A percentile compares a stretch with the other conserved stretches of the same genome.
These are phyloP conservation scores for Oegoconia quadripuncta DNA, from an alignment of 2,888 invertebrate species.

Conservation along the genomic window DNA sequence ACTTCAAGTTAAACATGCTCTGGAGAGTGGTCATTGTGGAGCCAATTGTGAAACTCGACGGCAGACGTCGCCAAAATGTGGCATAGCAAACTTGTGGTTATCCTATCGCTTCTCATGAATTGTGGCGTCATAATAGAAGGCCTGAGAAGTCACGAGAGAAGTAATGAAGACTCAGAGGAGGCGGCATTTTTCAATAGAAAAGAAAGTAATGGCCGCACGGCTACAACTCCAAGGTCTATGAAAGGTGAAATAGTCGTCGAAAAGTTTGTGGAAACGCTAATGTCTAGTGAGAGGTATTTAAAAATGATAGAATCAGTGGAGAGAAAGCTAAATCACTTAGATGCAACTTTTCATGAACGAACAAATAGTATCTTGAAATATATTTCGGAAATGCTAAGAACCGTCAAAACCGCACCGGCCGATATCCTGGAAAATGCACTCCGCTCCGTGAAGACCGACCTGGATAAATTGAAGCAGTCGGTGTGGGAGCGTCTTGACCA, in stretches of 20 bases:
- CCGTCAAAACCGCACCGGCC: conserved; percentile 32
- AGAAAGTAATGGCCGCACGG: background rate
- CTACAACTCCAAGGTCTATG: background rate
- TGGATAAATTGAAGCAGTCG: conserved; percentile 38
- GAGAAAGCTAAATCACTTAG: conserved; percentile 48
- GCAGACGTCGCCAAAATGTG: conserved; percentile 27
- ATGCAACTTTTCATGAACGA: conserved; percentile 50
- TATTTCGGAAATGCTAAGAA: conserved; percentile 45
- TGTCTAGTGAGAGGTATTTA: conserved; percentile 57
- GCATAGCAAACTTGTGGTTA: conserved; percentile 15
- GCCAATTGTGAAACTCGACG: conserved; percentile 12
- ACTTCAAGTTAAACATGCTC: conserved; percentile 18
- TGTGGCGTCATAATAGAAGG: conserved; percentile 16
- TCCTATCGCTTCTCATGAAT: conserved; percentile 14
- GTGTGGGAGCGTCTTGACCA: conserved; percentile 28
- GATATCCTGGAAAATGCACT: conserved; percentile 35
- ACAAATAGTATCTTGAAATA: conserved; percentile 53
- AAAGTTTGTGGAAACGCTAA: conserved; percentile 58
- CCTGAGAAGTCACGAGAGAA: conserved; percentile 11
- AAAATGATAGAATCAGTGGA: conserved; percentile 57
- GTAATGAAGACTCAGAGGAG: conserved; percentile 10
- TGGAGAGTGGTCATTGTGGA: conserved; percentile 7
- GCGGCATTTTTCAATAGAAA: conserved; percentile 2
- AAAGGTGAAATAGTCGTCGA: conserved; percentile 50
- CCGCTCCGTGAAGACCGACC: conserved; percentile 35